phyloP scores from a whole-genome alignment of 2,113 vertebrate genomes.

The Sigmodon hispidus region DNA sequence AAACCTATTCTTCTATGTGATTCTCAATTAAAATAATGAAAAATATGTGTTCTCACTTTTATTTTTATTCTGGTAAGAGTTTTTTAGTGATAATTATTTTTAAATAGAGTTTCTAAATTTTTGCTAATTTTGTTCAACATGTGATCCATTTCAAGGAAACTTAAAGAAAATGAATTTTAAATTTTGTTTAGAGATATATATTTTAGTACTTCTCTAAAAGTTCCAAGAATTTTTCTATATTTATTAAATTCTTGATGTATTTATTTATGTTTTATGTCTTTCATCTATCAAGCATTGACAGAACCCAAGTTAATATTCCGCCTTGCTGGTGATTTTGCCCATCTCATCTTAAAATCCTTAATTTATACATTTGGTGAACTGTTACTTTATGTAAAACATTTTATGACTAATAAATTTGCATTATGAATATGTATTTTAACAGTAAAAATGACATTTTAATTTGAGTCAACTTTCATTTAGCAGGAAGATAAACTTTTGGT shows the following conservation, averaged over 20 bases:
- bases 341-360: slow-evolving; percentile 60
- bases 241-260: not conserved
- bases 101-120: slow-evolving; percentile 42
- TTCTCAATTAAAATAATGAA: slow-evolving; percentile 24
- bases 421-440: slow-evolving; percentile 58
- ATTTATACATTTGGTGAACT: slow-evolving; percentile 55
- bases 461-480: slow-evolving; percentile 69
- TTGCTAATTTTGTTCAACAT: slow-evolving; percentile 29
- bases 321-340: slow-evolving; percentile 42
- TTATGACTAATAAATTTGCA: slow-evolving; percentile 70
- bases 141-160: slow-evolving; percentile 28
- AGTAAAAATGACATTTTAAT: slow-evolving; percentile 75
- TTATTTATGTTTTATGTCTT: not conserved
- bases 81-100: slow-evolving; percentile 38
- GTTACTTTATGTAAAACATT: slow-evolving; percentile 56
- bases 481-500: slow-evolving; percentile 47
- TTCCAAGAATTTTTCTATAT: slow-evolving; percentile 3
- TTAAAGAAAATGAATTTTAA: not conserved
- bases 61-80: slow-evolving; percentile 27
- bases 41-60: not conserved
- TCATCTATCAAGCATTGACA: not conserved
- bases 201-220: slow-evolving; percentile 22
- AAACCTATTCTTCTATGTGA: not conserved
- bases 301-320: not conserved
- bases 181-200: slow-evolving; percentile 32